Percentiles rank a stretch among this genome's conserved stretches.
Evolutionary conservation across 1,140 invertebrate species (phyloP).

Genomic region (Fopius arisanus): DNA sequence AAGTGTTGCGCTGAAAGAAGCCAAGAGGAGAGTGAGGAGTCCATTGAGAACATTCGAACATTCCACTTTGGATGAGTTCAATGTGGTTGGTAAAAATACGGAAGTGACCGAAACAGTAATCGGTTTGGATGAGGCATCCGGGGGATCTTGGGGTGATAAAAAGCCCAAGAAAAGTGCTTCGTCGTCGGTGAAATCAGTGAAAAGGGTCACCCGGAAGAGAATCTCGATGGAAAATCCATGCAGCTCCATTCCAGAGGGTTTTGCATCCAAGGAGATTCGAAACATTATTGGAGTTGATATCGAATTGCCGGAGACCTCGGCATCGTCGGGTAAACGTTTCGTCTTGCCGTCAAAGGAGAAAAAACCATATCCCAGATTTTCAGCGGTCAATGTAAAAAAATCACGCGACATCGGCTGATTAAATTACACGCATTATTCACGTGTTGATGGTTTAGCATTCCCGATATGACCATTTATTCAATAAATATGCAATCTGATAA

Average conservation of each 20-base stretch:
- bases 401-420: neutral
- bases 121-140: neutral
- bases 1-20: constrained; percentile 15
- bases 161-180: neutral
- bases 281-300: neutral
- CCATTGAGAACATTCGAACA: neutral
- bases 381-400: neutral
- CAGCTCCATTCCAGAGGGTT: neutral
- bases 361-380: neutral
- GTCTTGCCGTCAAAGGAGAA: neutral
- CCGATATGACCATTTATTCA: neutral
- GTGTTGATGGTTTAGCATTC: too few relatives aligned
- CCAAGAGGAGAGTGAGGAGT: neutral
- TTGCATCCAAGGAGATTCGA: constrained; percentile 13
- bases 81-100: neutral
- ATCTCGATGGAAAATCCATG: neutral
- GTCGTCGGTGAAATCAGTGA: neutral
- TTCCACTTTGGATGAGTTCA: neutral
- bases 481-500: constrained; percentile 2
- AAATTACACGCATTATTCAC: too few relatives aligned
- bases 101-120: neutral
- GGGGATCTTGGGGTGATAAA: neutral
- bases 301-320: neutral
- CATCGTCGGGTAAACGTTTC: neutral
- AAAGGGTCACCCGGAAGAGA: neutral